phyloP scores from a whole-genome alignment of 2,113 vertebrate genomes.

The Paralichthys olivaceus region DNA sequence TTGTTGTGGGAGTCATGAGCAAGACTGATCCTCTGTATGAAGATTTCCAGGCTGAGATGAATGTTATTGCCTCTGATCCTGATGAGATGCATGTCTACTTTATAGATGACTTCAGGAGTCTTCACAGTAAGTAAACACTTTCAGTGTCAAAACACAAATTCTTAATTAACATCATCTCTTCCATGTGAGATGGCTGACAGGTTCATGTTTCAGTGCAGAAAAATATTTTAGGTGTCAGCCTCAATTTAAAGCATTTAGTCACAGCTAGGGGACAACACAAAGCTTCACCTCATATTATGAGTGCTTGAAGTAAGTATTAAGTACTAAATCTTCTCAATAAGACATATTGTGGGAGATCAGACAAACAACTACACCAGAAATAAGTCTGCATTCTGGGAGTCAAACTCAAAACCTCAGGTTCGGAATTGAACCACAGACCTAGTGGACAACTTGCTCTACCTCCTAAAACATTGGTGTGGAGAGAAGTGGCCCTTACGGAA shows the following conservation, averaged over 20 bases:
- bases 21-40: conserved; percentile 78
- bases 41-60: conserved; percentile 84
- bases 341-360: background rate
- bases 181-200: background rate
- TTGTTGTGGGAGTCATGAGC: conserved; percentile 86
- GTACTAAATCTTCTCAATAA: no score
- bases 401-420: no score
- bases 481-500: no score
- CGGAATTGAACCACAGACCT: no score
- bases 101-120: conserved; percentile 85
- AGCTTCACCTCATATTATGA: no score
- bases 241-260: background rate
- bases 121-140: conserved; percentile 83
- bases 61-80: conserved; percentile 86
- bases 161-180: background rate
- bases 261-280: background rate
- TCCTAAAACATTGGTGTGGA: no score
- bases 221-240: background rate
- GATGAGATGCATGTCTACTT: conserved; percentile 84
- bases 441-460: no score
- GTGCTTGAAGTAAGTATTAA: no score
- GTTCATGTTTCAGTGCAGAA: no score
- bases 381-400: background rate
- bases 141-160: background rate
- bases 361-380: background rate